Evolutionary conservation across 2,113 vertebrate genomes (phyloP), one percentile per base, ranked within the genome.

Genomic region (Silurus meridionalis): DNA sequence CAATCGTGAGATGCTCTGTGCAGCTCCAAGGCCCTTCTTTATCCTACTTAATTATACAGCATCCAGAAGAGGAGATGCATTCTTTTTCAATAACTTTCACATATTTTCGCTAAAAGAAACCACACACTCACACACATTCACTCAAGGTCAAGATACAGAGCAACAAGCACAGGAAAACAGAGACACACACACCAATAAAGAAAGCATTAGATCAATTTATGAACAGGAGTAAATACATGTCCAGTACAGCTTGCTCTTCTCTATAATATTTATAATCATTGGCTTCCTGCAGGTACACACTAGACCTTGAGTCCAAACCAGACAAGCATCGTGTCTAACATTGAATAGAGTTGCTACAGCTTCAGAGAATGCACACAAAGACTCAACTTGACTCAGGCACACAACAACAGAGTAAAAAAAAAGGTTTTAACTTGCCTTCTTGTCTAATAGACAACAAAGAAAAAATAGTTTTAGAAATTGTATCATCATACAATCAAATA

Each of bases 61-160:
- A 80, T 60, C 58, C 28, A 80, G 28, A 21, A 46, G 21, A 80
- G 4, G 21, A 80, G 4, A 48, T 23, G 23, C 15, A 50, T n/a
- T 75, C 48, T 52, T 75, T 52, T 53, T 52, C 53, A 58, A 79
- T 37, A 58, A 4, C 55, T 19, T 79, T 58, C n/a, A 77, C 21
- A 77, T 55, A 77, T 48, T 67, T 67, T 25, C 15, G 25, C 28
- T 74, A 50, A 21, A 50, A 48, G 6, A 50, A 0, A 23, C 28
- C 15, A 75, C 48, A 37, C 28, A 37, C 4, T 2, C 66, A 72
- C 37, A 72, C 74, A 23, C 71, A 19, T 74, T 74, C 21, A 10
- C 58, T 61, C 78, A 80, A 80, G 78, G 78, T 61, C 57, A 80
- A 61, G 17, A 46, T 60, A 60, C 25, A 37, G 8, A 80, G 55